Evolutionary conservation across 1,140 invertebrate genomes (phyloP).

Genomic region (Idris sp.): DNA sequence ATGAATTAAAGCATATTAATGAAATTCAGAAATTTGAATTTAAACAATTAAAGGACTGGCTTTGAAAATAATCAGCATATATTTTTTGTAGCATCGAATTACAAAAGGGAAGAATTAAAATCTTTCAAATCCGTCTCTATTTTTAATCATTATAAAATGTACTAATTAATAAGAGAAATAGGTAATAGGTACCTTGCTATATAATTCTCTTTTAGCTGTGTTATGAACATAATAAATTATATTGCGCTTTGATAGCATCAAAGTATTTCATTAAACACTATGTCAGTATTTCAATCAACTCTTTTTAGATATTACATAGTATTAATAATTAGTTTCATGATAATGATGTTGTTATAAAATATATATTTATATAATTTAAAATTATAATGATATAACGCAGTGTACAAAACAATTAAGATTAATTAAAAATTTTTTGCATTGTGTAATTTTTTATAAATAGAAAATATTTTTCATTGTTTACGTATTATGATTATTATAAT

Average conservation of each 20-base stretch:
- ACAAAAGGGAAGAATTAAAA: background rate
- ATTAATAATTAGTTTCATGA: constrained; percentile 28
- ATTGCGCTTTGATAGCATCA: constrained; percentile 36
- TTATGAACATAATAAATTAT: constrained; percentile 34
- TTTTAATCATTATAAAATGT: constrained; percentile 17
- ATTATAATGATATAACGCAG: too few species aligned
- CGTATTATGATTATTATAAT: too few species aligned
- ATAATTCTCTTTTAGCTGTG: constrained; percentile 20
- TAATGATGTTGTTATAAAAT: too few species aligned
- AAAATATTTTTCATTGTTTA: too few species aligned
- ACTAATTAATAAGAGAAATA: constrained; percentile 25
- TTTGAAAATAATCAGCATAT: too few species aligned
- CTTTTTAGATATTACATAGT: constrained; percentile 5
- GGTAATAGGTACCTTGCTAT: constrained; percentile 21
- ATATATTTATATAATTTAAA: too few species aligned
- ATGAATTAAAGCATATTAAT: too few species aligned
- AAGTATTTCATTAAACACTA: constrained; percentile 39
- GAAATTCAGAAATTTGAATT: too few species aligned
- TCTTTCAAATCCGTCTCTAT: background rate
- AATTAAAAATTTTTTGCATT: too few species aligned
- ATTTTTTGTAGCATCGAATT: constrained; percentile 4
- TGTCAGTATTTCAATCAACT: constrained; percentile 37
- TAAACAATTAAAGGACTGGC: too few species aligned
- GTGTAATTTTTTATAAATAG: too few species aligned
- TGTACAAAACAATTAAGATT: too few species aligned